Evolutionary conservation across 2,797 vertebrate genomes (phyloP).

Genomic region (Eulemur rubriventer): DNA sequence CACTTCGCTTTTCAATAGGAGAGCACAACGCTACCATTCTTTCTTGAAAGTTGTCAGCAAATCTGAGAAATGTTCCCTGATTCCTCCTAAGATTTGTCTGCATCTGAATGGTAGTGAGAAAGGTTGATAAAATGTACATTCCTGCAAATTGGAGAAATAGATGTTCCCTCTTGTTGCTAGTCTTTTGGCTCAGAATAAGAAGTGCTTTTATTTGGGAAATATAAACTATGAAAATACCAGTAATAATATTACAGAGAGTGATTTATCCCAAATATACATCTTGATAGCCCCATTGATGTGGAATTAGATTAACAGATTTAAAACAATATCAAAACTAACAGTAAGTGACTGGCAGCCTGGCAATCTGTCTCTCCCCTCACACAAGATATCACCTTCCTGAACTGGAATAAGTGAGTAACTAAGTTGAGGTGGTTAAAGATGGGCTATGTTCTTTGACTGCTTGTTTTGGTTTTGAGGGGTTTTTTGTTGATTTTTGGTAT

Average conservation of each 20-base stretch:
- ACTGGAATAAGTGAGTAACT: not conserved
- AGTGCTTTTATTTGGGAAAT: not conserved
- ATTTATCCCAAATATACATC: not conserved
- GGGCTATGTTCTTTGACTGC: rapidly evolving
- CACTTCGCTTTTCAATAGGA: rapidly evolving
- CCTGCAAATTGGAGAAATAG: not conserved
- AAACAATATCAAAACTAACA: not conserved
- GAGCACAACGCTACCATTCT: not conserved
- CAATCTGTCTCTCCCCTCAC: not conserved
- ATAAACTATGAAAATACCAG: not conserved
- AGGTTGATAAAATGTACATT: not conserved
- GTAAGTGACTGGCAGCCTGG: not conserved
- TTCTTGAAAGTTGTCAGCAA: not conserved
- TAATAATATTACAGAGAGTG: not conserved
- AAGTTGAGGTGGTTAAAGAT: too few relatives aligned
- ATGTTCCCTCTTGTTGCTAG: not conserved
- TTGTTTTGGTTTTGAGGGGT: not conserved
- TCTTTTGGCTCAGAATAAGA: not conserved
- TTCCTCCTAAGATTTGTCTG: not conserved
- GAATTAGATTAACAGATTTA: not conserved
- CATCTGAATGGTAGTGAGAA: not conserved
- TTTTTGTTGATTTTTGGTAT: not conserved
- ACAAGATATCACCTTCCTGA: not conserved
- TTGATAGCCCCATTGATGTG: not conserved
- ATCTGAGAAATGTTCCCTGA: not conserved